Evolutionary conservation across 2,113 vertebrate species (phyloP).

Genomic region (Notiomystis cincta): DNA sequence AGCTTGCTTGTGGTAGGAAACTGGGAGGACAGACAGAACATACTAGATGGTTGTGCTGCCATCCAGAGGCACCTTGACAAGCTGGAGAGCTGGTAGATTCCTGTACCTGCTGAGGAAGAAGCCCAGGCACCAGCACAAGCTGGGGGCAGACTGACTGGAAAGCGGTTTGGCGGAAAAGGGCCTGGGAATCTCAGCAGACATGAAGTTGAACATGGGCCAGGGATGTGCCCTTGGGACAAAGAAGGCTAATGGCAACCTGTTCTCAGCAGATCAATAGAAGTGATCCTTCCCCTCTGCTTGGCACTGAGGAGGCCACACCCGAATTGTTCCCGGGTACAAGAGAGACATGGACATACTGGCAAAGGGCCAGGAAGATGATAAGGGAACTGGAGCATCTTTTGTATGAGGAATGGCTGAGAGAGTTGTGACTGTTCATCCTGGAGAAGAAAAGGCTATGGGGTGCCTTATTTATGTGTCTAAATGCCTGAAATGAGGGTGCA

Average conservation of each 20-base stretch:
- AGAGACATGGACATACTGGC: not conserved
- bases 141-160: not conserved
- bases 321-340: not conserved
- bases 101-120: not conserved
- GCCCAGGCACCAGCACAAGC: not conserved
- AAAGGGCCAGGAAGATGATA: not conserved
- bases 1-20: not conserved
- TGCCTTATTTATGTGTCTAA: not conserved
- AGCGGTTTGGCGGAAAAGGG: not conserved
- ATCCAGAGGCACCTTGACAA: not conserved
- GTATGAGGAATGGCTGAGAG: not conserved
- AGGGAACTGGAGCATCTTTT: not conserved
- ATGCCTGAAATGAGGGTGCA: not conserved
- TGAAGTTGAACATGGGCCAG: not conserved
- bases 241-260: not conserved
- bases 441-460: not conserved
- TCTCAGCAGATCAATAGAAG: not conserved
- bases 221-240: not conserved
- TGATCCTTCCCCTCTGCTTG: not conserved
- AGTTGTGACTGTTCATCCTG: not conserved
- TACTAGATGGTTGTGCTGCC: not conserved
- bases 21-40: not conserved
- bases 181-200: not conserved
- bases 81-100: not conserved
- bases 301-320: not conserved